Conservation (phyloP, 2,113 vertebrate species). For the Pungitius pungitius region DNA sequence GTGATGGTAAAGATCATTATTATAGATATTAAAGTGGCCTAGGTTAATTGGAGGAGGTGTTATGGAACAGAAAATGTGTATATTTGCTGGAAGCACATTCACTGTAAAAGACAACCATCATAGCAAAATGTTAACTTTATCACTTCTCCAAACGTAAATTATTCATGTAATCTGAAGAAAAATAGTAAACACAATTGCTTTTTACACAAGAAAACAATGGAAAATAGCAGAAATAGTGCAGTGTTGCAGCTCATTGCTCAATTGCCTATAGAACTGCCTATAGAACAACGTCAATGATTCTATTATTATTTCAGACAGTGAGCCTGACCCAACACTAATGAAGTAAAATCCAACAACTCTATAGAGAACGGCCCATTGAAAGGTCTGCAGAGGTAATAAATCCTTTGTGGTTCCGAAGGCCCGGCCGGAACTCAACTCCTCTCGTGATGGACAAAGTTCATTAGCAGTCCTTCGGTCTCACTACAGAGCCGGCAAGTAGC, state of each 20-base stretch:
- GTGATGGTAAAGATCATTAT: no score
- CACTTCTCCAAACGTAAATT: not conserved
- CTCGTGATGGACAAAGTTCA: no score
- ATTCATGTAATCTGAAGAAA: not conserved
- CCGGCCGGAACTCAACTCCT: no score
- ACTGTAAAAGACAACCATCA: not conserved
- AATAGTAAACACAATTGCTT: not conserved
- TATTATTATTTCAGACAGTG: constrained; percentile 2
- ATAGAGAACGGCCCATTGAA: not conserved
- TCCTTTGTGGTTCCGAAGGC: no score
- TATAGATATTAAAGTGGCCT: no score
- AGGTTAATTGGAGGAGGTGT: no score
- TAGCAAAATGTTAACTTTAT: not conserved
- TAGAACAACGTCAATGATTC: not conserved
- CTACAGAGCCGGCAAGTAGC: no score
- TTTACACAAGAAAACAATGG: not conserved
- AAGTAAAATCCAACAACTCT: not conserved
- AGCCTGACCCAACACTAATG: not conserved
- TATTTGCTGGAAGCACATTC: no score
- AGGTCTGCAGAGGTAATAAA: not conserved
- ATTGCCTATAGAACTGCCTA: not conserved
- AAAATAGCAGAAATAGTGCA: not conserved
- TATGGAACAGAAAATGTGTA: no score
- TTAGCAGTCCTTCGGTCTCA: no score
- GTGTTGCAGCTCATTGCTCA: not conserved